These are phyloP conservation scores for Erinaceus europaeus DNA, from an alignment of 2,113 vertebrate species.

Conservation along the genomic window DNA sequence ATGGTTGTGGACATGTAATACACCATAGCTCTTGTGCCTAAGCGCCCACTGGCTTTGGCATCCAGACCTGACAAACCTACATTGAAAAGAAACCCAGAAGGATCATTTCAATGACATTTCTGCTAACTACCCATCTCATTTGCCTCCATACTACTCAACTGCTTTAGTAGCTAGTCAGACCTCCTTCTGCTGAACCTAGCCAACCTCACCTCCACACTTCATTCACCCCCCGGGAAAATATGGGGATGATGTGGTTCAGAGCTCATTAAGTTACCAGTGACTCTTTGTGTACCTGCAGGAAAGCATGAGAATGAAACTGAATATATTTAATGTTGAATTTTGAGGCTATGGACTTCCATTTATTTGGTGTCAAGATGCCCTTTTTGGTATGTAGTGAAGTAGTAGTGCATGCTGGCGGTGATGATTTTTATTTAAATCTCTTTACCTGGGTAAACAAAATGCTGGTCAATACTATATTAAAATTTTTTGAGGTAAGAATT, in stretches of 20 bases:
- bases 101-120: neutral
- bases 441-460: neutral
- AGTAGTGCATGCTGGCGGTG: too few relatives aligned
- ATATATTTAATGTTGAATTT: neutral
- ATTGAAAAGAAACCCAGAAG: conserved; percentile 62
- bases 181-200: neutral
- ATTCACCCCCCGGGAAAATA: neutral
- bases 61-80: conserved; percentile 95
- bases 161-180: neutral
- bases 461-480: neutral
- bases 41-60: conserved; percentile 96
- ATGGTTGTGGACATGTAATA: conserved; percentile 98
- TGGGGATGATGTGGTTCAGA: neutral
- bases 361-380: neutral
- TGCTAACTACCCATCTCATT: neutral
- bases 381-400: neutral
- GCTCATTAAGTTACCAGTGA: neutral
- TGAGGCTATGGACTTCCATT: neutral
- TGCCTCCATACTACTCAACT: neutral
- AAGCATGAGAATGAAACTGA: neutral
- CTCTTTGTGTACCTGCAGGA: neutral
- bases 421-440: neutral
- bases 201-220: neutral
- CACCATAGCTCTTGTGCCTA: conserved; percentile 97
- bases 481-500: too few relatives aligned